Evolutionary conservation across 1,140 invertebrate species (phyloP), one percentile per base, ranked within the genome.

Genomic region (Nylanderia fulva): DNA sequence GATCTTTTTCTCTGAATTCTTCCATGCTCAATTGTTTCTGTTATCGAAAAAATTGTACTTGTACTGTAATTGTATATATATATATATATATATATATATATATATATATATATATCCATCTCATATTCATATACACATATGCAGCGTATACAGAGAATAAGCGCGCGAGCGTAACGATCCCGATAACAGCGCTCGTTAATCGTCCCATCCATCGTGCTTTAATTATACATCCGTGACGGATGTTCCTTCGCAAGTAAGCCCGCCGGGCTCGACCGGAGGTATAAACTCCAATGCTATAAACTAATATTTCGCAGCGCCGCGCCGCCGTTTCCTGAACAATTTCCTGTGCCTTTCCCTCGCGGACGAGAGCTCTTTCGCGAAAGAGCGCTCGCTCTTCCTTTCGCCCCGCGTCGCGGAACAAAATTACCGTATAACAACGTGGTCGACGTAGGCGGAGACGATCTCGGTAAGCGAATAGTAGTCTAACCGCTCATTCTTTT

Each of bases 221-320:
- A 87, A 87, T 87, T 87, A 87, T 85, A 87, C 86, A 72, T 85
- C 75, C 82, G 74, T 74, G 74, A 79, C 86, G 86, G 84, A 87
- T 85, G 84, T 87, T 87, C 64, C 42, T 68, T 69, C 54, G 45
- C 71, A 63, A 84, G 80, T 76, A 76, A 71, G 66, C 66, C 77
- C 52, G 66, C 33, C 77, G 64, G 48, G 33, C 36, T 21, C 48
- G 18, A 24, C 27, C 36, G 36, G 24, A 36, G 54, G 66, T 82
- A 82, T 82, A 82, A 82, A 82, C 52, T 77, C 36, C 83, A 84
- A 84, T 84, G 74, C 74, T 79, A 84, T 84, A 84, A 84, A 84
- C 83, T 84, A 84, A 84, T 84, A 84, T 84, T 75, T 79, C 77
- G 77, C 77, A 71, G 77, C 66, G 52, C 48, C 64, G 77, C 77